Evolutionary conservation across 1,140 invertebrate genomes (phyloP).

Genomic region (Phocides pigmalion): DNA sequence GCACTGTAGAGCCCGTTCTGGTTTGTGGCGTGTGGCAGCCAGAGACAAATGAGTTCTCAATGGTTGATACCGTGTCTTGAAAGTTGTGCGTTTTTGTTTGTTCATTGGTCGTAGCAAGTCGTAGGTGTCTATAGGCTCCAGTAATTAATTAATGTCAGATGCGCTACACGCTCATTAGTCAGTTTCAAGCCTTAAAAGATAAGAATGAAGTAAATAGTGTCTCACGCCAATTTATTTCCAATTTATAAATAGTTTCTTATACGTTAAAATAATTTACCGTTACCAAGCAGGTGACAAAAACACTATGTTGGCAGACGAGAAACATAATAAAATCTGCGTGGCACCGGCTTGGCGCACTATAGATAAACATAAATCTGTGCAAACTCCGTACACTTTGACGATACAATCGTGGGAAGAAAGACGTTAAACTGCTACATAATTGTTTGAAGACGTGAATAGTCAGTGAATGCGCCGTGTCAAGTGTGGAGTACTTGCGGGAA

Average conservation of each 20-base stretch:
- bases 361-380: constrained; percentile 64
- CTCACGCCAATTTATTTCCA: neutral
- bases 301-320: constrained; percentile 30
- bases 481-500: constrained; percentile 41
- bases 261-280: constrained; percentile 5
- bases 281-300: constrained; percentile 1
- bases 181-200: neutral
- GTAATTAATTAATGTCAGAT: neutral
- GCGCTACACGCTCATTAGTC: neutral
- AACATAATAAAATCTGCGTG: constrained; percentile 41
- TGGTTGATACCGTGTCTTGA: neutral
- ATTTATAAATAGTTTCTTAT: neutral
- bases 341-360: constrained; percentile 39
- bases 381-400: constrained; percentile 54
- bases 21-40: too few species aligned
- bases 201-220: neutral
- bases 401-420: constrained; percentile 75
- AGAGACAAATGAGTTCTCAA: too few species aligned
- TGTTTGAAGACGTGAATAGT: constrained; percentile 66
- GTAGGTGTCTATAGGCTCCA: neutral
- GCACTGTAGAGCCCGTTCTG: too few species aligned
- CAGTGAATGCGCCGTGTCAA: constrained; percentile 58
- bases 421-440: constrained; percentile 69
- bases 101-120: neutral
- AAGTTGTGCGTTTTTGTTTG: neutral